A percentile compares a stretch with the other conserved stretches of the same genome.
Evolutionary conservation across 2,888 invertebrate genomes (phyloP).

Genomic region (Deladenus siricidicola): DNA sequence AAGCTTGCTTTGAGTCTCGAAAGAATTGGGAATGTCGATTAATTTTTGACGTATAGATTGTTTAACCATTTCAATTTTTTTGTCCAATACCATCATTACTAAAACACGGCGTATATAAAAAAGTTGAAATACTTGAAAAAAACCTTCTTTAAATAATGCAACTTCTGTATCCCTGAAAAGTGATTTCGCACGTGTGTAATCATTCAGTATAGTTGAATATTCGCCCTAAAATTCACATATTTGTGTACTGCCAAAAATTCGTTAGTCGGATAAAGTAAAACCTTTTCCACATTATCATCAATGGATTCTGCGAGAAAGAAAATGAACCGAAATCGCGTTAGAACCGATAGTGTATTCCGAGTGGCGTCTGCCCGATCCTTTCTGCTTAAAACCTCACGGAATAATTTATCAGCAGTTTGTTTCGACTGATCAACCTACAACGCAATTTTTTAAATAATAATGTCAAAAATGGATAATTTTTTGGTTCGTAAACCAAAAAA

Average conservation of each 20-base stretch:
- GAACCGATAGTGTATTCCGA: conserved; percentile 80
- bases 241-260: not conserved
- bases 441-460: not conserved
- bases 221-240: conserved; percentile 62
- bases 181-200: conserved; percentile 89
- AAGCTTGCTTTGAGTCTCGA: conserved; percentile 87
- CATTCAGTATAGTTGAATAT: conserved; percentile 92
- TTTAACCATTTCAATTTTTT: conserved; percentile 72
- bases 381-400: conserved; percentile 44
- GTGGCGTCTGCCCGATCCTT: conserved; percentile 77
- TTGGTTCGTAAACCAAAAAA: too few species aligned
- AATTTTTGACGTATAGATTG: conserved; percentile 73
- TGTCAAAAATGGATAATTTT: too few species aligned
- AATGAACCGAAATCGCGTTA: conserved; percentile 85
- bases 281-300: conserved; percentile 78
- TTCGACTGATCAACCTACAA: conserved; percentile 67
- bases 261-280: not conserved
- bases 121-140: not conserved
- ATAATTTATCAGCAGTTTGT: conserved; percentile 71
- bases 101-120: conserved; percentile 12
- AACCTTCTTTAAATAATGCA: conserved; percentile 51
- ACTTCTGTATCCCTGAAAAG: conserved; percentile 72
- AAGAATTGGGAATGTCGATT: conserved; percentile 78
- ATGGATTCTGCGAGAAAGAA: conserved; percentile 91
- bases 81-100: conserved; percentile 83